Percentiles rank a stretch among this genome's conserved stretches.
These are phyloP conservation scores for Aphidius gifuensis DNA, from an alignment of 1,140 invertebrate species.

Conservation along the genomic window DNA sequence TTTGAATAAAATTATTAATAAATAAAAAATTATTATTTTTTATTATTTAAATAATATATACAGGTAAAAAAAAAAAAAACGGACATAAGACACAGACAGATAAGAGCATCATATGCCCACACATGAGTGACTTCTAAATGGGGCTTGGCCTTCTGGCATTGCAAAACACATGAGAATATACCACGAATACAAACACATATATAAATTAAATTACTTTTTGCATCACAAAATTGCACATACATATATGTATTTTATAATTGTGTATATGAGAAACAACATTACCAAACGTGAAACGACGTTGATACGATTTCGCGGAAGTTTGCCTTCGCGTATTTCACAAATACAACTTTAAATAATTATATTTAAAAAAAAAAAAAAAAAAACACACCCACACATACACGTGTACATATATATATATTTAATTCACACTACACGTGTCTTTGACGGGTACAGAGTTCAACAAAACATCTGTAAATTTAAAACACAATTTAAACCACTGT, in stretches of 20 bases:
- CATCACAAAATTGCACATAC: neutral
- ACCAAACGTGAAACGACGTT: conserved; percentile 15
- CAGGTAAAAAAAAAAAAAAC: neutral
- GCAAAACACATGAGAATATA: conserved; percentile 27
- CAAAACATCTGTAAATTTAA: neutral
- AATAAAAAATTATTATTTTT: neutral
- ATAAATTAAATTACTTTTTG: neutral
- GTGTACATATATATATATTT: conserved; percentile 12
- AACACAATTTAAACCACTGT: neutral
- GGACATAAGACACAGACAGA: neutral
- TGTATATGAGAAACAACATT: neutral
- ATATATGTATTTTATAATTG: neutral
- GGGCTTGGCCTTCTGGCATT: conserved; percentile 37
- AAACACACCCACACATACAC: neutral
- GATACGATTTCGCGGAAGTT: conserved; percentile 44
- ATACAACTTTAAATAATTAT: too few relatives aligned
- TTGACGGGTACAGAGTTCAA: conserved; percentile 1
- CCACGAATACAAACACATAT: neutral
- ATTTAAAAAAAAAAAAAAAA: conserved; percentile 43
- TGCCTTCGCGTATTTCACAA: conserved; percentile 43
- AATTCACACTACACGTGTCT: conserved; percentile 35
- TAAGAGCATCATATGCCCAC: conserved; percentile 6
- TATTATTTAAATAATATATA: too few relatives aligned
- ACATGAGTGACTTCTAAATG: conserved; percentile 24
- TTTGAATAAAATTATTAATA: neutral